Base-by-base conservation (phyloP, 2,797 vertebrate genomes). In the Dendrocincla tyrannina region DNA sequence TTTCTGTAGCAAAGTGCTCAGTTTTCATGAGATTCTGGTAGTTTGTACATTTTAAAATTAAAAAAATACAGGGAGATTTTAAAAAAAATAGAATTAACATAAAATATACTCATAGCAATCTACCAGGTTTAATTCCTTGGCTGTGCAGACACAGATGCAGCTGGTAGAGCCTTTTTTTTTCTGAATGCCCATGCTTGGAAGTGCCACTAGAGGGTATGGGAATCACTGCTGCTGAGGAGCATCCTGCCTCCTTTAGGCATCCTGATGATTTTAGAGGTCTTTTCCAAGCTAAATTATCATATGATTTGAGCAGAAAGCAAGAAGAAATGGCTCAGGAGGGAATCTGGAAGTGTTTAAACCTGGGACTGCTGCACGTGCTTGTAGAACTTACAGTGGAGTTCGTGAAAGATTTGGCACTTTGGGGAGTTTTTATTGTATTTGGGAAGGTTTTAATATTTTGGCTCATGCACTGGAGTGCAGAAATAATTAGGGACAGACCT, bases 171-270 rank as follows among this genome's bases (percentile, higher is more conserved):
- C 44, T 68, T 87, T 73, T 91, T 52, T 37, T 62, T 19, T 33
- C 39, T 62, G 79, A 59, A 64, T 81, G 72, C 12, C 46, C 14
- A 24, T 92, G 66, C 87, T 81, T 89, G 82, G 41, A 88, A 91
- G 33, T 62, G 62, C 95, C 96, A 53, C 95, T 93, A 95, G 95
- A 93, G 87, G 93, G 92, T 81, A 77, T 59, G 80, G 88, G 91
- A 93, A 87, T 68, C 5, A 1, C 66, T 84, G 49, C 77, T 77
- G 39, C 69, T 64, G 41, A 39, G 46, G 24, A 74, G 35, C 4
- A 14, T 47, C 74, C 11, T 7, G 32, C 37, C 33, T 86, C 27
- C 39, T 44, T 67, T 41, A 15, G 33, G 59, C 30, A 78, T 55
- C 47, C 1, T 27, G 52, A 49, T 37, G 49, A 47, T 60, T 60